phyloP scores from a whole-genome alignment of 64 coral and sea anemone genomes.

The Actinia tenebrosa region DNA sequence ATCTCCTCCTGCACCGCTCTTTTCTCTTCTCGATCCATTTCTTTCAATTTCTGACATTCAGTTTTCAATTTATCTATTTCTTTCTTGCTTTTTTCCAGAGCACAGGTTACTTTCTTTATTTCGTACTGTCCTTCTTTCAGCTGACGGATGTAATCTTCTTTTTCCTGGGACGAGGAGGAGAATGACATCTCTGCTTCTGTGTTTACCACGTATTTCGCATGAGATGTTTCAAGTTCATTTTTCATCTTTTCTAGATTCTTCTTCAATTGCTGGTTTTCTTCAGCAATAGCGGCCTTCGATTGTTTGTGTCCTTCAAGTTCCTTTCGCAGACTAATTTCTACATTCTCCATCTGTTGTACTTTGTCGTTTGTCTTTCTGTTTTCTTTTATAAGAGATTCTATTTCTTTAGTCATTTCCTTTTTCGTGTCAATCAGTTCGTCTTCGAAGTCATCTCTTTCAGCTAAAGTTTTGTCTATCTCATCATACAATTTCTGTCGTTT shows the following conservation, averaged over 20 bases:
- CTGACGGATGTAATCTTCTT: background rate
- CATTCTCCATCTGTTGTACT: background rate
- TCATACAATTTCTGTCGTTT: constrained; percentile 62
- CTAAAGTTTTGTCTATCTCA: constrained; percentile 47
- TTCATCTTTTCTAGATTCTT: background rate
- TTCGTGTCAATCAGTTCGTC: constrained; percentile 31
- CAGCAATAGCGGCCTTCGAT: background rate
- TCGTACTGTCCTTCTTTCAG: constrained; percentile 24
- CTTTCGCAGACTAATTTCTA: background rate
- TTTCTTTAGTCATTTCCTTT: background rate
- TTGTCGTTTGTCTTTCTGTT: background rate
- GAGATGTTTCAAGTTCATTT: background rate
- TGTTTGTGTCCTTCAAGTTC: background rate
- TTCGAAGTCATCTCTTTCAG: constrained; percentile 55
- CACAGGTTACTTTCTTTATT: constrained; percentile 8
- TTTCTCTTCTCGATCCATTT: background rate
- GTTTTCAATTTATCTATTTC: constrained; percentile 28
- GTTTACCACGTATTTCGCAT: no score
- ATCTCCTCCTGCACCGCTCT: background rate
- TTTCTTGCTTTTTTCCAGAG: constrained; percentile 19
- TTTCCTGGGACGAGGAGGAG: background rate
- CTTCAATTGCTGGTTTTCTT: background rate
- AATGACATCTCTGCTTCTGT: background rate
- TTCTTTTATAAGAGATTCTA: background rate
- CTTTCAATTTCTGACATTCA: constrained; percentile 12